Percentiles rank a stretch among this genome's conserved stretches.
Conservation (phyloP, 2,888 invertebrate species). For the Oligia fasciuncula region DNA sequence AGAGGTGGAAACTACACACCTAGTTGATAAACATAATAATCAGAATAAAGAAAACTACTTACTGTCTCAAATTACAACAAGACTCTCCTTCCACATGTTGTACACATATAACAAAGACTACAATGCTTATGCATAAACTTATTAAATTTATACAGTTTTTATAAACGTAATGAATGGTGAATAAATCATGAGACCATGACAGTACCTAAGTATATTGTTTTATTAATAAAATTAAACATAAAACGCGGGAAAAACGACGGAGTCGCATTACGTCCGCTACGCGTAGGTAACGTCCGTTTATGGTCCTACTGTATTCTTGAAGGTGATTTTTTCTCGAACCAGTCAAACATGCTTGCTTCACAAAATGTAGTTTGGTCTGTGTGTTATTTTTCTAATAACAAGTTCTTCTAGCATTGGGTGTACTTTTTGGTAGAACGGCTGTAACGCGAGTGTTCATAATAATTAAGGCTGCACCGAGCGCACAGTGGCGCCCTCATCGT, state of each 20-base stretch:
- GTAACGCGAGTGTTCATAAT: no score
- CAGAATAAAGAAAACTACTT: neutral
- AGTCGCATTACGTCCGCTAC: no score
- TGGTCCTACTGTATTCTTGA: no score
- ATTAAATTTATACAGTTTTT: neutral
- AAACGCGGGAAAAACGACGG: neutral
- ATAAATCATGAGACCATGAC: neutral
- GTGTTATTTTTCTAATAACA: no score
- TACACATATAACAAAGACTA: neutral
- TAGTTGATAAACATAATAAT: neutral
- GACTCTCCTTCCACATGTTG: neutral
- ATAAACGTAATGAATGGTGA: neutral
- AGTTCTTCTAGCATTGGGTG: no score
- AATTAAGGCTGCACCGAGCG: no score
- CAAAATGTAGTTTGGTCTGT: no score
- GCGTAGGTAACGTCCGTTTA: no score
- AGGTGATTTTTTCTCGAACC: no score
- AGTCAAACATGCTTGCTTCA: no score
- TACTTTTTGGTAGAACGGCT: no score
- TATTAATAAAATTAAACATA: neutral
- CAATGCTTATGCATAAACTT: neutral
- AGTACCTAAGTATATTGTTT: neutral
- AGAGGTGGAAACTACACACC: neutral
- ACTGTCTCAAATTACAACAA: neutral
- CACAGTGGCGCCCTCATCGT: no score